phyloP scores from a whole-genome alignment of 2,888 invertebrate species.

The Tenodera sinensis region DNA sequence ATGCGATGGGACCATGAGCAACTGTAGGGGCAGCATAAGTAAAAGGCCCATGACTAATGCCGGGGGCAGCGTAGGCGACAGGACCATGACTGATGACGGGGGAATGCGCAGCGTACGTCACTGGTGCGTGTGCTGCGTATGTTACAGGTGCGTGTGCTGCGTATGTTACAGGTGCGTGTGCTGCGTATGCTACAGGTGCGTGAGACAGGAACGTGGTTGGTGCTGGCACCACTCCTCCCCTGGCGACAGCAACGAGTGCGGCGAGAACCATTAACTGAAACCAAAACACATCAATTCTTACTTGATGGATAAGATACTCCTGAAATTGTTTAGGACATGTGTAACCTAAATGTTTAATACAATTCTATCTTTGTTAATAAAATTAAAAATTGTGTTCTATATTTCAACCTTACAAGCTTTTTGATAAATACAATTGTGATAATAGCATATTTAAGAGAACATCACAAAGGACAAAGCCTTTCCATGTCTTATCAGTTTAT shows the following conservation, averaged over 20 bases:
- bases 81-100: slow-evolving; percentile 29
- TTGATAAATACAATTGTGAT: too few species aligned
- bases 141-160: too few species aligned
- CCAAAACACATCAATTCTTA: background rate
- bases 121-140: slow-evolving; percentile 13
- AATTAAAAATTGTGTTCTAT: too few species aligned
- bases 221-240: background rate
- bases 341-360: too few species aligned
- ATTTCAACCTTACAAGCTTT: too few species aligned
- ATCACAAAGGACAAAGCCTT: too few species aligned
- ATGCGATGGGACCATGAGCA: slow-evolving; percentile 26
- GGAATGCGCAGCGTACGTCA: slow-evolving; percentile 28
- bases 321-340: too few species aligned
- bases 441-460: too few species aligned
- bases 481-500: too few species aligned
- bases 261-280: background rate
- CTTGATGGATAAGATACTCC: too few species aligned
- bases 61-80: slow-evolving; percentile 34
- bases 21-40: slow-evolving; percentile 34
- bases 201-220: slow-evolving; percentile 2
- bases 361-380: too few species aligned
- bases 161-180: too few species aligned
- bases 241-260: background rate
- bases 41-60: slow-evolving; percentile 41
- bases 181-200: slow-evolving; percentile 40